Percentiles rank a stretch among this genome's conserved stretches.
Conservation (phyloP, 2,888 invertebrate species). For the Drosophila parthenogenetica region DNA sequence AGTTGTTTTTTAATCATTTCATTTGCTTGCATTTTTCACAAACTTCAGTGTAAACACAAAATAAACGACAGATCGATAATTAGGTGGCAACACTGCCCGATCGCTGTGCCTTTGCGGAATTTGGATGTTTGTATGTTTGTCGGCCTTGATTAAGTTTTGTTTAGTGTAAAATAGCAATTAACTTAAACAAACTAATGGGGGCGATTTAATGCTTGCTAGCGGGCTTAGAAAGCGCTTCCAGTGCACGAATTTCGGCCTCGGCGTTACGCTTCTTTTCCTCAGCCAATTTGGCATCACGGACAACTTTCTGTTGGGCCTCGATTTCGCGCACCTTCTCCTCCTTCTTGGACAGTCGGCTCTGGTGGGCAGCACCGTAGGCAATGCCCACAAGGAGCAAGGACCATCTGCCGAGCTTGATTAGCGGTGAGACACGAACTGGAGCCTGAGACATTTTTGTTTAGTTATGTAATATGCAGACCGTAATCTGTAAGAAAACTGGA, state of each 20-base stretch:
- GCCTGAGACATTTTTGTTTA: conserved; percentile 84
- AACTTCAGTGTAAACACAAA: conserved; percentile 54
- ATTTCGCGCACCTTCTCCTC: conserved; percentile 88
- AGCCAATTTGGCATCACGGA: conserved; percentile 90
- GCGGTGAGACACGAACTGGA: conserved; percentile 92
- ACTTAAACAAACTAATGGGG: conserved; percentile 56
- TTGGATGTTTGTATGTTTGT: conserved; percentile 43
- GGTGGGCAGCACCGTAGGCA: conserved; percentile 91
- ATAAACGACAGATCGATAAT: conserved; percentile 57
- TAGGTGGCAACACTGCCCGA: conserved; percentile 40
- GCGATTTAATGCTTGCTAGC: conserved; percentile 34
- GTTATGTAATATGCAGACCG: conserved; percentile 80
- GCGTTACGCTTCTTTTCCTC: conserved; percentile 89
- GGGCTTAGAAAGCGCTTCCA: conserved; percentile 76
- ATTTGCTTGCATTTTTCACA: conserved; percentile 64
- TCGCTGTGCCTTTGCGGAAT: conserved; percentile 43
- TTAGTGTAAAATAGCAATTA: conserved; percentile 30
- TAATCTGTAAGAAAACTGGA: conserved; percentile 52
- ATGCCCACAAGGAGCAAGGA: conserved; percentile 90
- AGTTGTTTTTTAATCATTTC: conserved; percentile 62
- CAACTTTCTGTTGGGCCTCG: conserved; percentile 88
- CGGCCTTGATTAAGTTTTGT: conserved; percentile 26
- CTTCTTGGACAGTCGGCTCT: conserved; percentile 88
- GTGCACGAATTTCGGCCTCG: conserved; percentile 84
- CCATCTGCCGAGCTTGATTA: conserved; percentile 94